Conservation (phyloP, 2,888 invertebrate genomes). For the Sphaerophoria rueppellii region DNA sequence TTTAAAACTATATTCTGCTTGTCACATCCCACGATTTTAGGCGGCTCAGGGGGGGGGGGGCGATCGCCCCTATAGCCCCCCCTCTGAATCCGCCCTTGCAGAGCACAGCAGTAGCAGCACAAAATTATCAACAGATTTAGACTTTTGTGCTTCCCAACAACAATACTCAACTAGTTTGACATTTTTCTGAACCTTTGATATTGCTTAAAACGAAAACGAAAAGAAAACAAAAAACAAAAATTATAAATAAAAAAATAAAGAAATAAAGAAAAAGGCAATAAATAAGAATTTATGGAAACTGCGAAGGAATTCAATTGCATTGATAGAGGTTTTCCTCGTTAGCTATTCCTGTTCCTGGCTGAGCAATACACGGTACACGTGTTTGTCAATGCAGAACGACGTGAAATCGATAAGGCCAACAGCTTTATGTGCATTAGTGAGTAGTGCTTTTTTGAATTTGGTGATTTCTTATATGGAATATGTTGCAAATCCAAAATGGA, state of each 20-base stretch:
- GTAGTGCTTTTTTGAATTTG: background rate
- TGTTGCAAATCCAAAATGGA: too few relatives aligned
- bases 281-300: slow-evolving; percentile 69
- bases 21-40: too few relatives aligned
- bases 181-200: slow-evolving; percentile 69
- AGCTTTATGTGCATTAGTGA: slow-evolving; percentile 9
- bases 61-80: too few relatives aligned
- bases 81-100: too few relatives aligned
- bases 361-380: background rate
- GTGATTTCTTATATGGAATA: too few relatives aligned
- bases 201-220: slow-evolving; percentile 47
- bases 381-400: slow-evolving; percentile 5
- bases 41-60: too few relatives aligned
- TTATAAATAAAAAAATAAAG: slow-evolving; percentile 32
- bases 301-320: slow-evolving; percentile 53
- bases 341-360: slow-evolving; percentile 17
- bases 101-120: slow-evolving; percentile 29
- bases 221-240: slow-evolving; percentile 47
- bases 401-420: slow-evolving; percentile 19
- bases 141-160: slow-evolving; percentile 70
- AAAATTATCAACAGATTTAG: slow-evolving; percentile 72
- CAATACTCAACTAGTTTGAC: slow-evolving; percentile 73
- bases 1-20: too few relatives aligned
- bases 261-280: slow-evolving; percentile 63
- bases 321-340: slow-evolving; percentile 52